Evolutionary conservation across 1,140 invertebrate genomes (phyloP).

Genomic region (Eubasilissa regina): DNA sequence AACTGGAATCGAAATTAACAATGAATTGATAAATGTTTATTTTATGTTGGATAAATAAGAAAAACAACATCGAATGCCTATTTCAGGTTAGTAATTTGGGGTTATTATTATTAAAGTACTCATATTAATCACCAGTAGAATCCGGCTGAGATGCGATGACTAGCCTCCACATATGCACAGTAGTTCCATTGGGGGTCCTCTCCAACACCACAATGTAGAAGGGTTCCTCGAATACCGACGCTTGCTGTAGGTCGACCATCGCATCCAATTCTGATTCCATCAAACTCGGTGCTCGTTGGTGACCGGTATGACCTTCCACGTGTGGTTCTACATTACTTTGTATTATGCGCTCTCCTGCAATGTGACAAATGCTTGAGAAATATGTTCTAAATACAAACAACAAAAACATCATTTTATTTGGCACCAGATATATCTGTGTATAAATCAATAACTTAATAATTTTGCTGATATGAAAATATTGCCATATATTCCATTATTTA

Average conservation of each 20-base stretch:
- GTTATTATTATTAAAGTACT: neutral
- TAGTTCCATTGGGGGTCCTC: slow-evolving; percentile 86
- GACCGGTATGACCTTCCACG: slow-evolving; percentile 26
- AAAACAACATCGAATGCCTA: too few relatives aligned
- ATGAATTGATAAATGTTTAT: neutral
- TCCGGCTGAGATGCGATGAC: slow-evolving; percentile 89
- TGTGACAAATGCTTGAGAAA: neutral
- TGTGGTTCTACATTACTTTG: slow-evolving; percentile 5
- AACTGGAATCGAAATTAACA: slow-evolving; percentile 53
- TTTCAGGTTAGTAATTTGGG: too few relatives aligned
- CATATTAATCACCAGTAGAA: slow-evolving; percentile 72
- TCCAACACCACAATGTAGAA: slow-evolving; percentile 96
- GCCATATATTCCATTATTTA: too few relatives aligned
- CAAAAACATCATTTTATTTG: too few relatives aligned
- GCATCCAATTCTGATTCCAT: slow-evolving; percentile 84
- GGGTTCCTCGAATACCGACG: slow-evolving; percentile 91
- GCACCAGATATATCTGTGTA: too few relatives aligned
- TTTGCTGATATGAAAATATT: too few relatives aligned
- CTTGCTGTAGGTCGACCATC: slow-evolving; percentile 91
- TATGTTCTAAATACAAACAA: too few relatives aligned
- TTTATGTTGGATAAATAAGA: too few relatives aligned
- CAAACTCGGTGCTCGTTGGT: slow-evolving; percentile 65
- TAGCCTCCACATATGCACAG: slow-evolving; percentile 96
- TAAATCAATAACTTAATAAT: too few relatives aligned
- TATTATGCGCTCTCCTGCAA: slow-evolving; percentile 55